Conservation (phyloP, 2,888 invertebrate genomes). For the Andrena chrysosceles region DNA sequence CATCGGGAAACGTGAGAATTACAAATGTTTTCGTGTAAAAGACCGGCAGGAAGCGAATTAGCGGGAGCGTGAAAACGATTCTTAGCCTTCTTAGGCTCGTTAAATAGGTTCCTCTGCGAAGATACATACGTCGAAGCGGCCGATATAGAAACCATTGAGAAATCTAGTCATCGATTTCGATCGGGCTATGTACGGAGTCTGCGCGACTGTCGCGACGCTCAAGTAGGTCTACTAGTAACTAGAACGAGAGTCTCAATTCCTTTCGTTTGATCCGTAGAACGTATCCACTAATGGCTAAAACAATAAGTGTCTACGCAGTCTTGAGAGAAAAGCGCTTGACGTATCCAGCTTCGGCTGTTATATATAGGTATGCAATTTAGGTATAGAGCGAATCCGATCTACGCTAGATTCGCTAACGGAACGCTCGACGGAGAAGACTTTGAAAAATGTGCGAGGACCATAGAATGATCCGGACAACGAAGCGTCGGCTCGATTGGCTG, state of each 20-base stretch:
- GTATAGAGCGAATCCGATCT: conserved; percentile 61
- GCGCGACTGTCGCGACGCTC: neutral
- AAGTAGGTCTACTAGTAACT: neutral
- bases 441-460: conserved; percentile 48
- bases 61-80: conserved; percentile 21
- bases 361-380: conserved; percentile 36
- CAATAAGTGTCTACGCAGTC: neutral
- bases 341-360: conserved; percentile 13
- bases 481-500: conserved; percentile 23
- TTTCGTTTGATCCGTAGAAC: conserved; percentile 19
- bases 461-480: conserved; percentile 46
- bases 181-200: neutral
- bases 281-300: too few relatives aligned
- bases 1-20: conserved; percentile 5
- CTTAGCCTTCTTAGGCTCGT: neutral
- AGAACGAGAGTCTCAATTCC: conserved; percentile 36
- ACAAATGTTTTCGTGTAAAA: conserved; percentile 36
- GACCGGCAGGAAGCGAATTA: conserved; percentile 8
- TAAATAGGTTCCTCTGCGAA: too few relatives aligned
- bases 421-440: conserved; percentile 68
- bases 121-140: conserved; percentile 26
- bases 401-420: conserved; percentile 66
- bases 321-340: conserved; percentile 43
- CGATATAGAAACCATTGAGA: neutral
- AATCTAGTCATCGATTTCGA: conserved; percentile 8